These are phyloP conservation scores for Huso huso DNA, from an alignment of 2,797 vertebrate species.

Conservation along the genomic window DNA sequence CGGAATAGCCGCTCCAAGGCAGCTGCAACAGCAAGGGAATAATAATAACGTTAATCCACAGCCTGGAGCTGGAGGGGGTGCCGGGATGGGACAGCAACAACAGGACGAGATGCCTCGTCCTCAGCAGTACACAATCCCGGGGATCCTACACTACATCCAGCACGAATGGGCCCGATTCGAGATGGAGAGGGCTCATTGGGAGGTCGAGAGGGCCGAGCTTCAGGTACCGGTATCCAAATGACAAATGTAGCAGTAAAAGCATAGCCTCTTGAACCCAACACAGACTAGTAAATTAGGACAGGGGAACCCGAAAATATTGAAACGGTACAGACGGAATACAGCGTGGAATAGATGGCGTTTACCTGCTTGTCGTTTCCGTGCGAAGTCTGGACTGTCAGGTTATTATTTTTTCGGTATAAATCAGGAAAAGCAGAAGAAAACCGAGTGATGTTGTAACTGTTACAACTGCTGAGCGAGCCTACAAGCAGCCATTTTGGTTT, in stretches of 20 bases:
- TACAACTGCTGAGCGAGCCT: slow-evolving; percentile 33
- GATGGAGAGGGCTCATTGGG: slow-evolving; percentile 95
- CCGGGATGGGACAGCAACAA: slow-evolving; percentile 48
- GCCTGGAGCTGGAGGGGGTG: slow-evolving; percentile 48
- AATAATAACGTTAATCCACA: slow-evolving; percentile 44
- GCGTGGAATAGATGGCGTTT: too few relatives aligned
- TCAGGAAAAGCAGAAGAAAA: background rate
- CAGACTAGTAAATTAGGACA: too few relatives aligned
- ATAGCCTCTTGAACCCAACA: too few relatives aligned
- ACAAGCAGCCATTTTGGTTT: slow-evolving; percentile 74
- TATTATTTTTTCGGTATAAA: background rate
- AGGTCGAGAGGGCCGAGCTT: slow-evolving; percentile 91
- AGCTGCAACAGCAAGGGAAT: slow-evolving; percentile 46
- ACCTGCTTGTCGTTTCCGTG: too few relatives aligned
- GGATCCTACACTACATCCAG: slow-evolving; percentile 96
- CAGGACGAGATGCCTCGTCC: slow-evolving; percentile 74
- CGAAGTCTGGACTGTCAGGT: background rate
- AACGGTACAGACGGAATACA: too few relatives aligned
- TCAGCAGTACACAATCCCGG: slow-evolving; percentile 92
- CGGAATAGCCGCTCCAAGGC: slow-evolving; percentile 61
- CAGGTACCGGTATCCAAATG: slow-evolving; percentile 60
- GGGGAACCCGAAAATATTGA: too few relatives aligned
- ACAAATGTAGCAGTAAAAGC: too few relatives aligned
- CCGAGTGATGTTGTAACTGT: slow-evolving; percentile 1
- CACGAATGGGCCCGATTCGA: slow-evolving; percentile 98